Evolutionary conservation across 2,797 vertebrate species (phyloP).

Genomic region (Malurus splendens): DNA sequence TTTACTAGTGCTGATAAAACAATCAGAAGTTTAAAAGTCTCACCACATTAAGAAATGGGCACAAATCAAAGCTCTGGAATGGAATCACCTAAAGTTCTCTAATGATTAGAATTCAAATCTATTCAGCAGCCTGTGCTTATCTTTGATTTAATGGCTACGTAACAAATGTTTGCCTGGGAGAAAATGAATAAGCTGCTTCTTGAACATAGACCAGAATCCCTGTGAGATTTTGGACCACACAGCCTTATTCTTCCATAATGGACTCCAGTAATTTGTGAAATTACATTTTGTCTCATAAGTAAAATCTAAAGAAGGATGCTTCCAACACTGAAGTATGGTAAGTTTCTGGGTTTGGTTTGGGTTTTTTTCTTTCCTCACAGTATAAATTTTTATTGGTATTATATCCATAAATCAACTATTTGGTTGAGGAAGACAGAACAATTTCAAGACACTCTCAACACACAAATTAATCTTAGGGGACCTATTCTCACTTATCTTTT

Average conservation of each 20-base stretch:
- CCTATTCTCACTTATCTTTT: neutral
- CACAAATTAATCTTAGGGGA: neutral
- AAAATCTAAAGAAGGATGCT: neutral
- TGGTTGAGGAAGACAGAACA: neutral
- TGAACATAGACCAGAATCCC: constrained; percentile 40
- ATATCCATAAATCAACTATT: neutral
- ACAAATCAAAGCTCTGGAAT: constrained; percentile 24
- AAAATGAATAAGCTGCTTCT: constrained; percentile 38
- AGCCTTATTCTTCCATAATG: constrained; percentile 21
- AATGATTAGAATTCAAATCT: constrained; percentile 14
- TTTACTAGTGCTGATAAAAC: neutral
- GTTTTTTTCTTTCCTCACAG: neutral
- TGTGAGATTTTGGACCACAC: constrained; percentile 50
- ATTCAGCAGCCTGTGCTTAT: neutral
- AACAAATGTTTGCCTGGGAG: constrained; percentile 45
- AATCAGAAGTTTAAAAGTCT: neutral
- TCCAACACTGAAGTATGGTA: neutral
- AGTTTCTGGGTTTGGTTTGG: neutral
- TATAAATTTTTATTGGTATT: neutral
- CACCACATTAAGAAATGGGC: neutral
- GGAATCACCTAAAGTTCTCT: neutral
- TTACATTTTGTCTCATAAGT: constrained; percentile 20
- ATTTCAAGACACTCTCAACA: neutral
- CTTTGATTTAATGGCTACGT: constrained; percentile 28
- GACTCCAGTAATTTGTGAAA: constrained; percentile 29